A percentile compares a stretch with the other conserved stretches of the same genome.
phyloP scores from a whole-genome alignment of 2,113 vertebrate genomes.

The Machaerirhynchus nigripectus region DNA sequence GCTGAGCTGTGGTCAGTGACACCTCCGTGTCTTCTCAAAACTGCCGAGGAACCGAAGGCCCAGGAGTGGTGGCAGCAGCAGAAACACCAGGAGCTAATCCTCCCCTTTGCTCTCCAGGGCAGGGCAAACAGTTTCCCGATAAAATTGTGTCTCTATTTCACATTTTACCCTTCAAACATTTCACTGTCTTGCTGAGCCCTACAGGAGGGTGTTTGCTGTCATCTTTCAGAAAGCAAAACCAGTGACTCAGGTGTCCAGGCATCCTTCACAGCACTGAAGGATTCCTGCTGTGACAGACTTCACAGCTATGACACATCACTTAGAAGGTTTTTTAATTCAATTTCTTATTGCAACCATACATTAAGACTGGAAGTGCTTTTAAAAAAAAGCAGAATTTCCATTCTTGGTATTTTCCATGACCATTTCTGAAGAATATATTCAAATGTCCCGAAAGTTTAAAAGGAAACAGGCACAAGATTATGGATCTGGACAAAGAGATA shows the following conservation, averaged over 20 bases:
- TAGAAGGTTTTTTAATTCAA: not conserved
- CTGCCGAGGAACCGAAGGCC: fast-evolving
- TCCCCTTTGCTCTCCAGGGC: not conserved
- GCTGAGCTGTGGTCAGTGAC: not conserved
- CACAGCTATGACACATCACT: not conserved
- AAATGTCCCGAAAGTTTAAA: not conserved
- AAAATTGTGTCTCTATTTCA: not conserved
- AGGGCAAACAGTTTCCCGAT: not conserved
- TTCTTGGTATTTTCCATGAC: not conserved
- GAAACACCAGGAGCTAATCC: not conserved
- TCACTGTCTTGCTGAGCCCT: not conserved
- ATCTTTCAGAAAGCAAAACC: not conserved
- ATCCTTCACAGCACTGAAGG: not conserved
- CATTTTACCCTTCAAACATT: not conserved
- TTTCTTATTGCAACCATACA: not conserved
- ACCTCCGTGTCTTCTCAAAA: not conserved
- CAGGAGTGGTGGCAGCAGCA: not conserved
- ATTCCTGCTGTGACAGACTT: not conserved
- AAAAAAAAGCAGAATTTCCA: not conserved
- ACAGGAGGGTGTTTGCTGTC: not conserved
- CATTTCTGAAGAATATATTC: not conserved
- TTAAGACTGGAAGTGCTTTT: not conserved
- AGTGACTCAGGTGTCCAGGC: not conserved
- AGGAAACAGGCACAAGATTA: not conserved
- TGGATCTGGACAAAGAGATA: not conserved